phyloP scores from a whole-genome alignment of 1,140 invertebrate species.

The Thaumetopoea pityocampa region DNA sequence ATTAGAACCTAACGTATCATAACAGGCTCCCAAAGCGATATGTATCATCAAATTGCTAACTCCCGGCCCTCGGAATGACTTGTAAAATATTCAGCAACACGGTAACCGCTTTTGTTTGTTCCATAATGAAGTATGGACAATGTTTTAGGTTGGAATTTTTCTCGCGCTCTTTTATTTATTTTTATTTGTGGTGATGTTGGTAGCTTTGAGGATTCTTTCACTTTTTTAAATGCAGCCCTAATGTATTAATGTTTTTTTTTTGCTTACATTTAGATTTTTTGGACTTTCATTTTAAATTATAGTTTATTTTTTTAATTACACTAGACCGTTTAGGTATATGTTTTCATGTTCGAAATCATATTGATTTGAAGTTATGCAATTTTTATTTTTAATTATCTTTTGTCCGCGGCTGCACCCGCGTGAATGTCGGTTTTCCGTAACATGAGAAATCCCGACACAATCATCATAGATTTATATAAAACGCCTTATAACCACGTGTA shows the following conservation, averaged over 20 bases:
- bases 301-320: too few relatives aligned
- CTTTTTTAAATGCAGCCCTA: slow-evolving; percentile 1
- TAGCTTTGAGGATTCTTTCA: slow-evolving; percentile 4
- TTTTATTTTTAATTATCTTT: too few relatives aligned
- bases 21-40: slow-evolving; percentile 42
- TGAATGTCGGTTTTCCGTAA: too few relatives aligned
- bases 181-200: slow-evolving; percentile 10
- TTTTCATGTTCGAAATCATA: too few relatives aligned
- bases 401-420: too few relatives aligned
- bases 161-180: slow-evolving; percentile 16
- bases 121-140: slow-evolving; percentile 52
- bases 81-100: slow-evolving; percentile 57
- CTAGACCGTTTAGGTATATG: too few relatives aligned
- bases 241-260: slow-evolving; percentile 1
- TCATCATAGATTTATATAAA: too few relatives aligned
- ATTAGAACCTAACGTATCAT: slow-evolving; percentile 42
- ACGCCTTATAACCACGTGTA: too few relatives aligned
- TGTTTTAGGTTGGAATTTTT: slow-evolving; percentile 15
- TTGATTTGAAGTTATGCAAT: too few relatives aligned
- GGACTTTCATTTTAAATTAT: too few relatives aligned
- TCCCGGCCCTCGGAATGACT: slow-evolving; percentile 39
- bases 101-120: slow-evolving; percentile 59
- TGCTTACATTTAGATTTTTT: too few relatives aligned
- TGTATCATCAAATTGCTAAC: slow-evolving; percentile 56
- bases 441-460: too few relatives aligned